Evolutionary conservation across 2,113 vertebrate genomes (phyloP).

Genomic region (Epinephelus lanceolatus): DNA sequence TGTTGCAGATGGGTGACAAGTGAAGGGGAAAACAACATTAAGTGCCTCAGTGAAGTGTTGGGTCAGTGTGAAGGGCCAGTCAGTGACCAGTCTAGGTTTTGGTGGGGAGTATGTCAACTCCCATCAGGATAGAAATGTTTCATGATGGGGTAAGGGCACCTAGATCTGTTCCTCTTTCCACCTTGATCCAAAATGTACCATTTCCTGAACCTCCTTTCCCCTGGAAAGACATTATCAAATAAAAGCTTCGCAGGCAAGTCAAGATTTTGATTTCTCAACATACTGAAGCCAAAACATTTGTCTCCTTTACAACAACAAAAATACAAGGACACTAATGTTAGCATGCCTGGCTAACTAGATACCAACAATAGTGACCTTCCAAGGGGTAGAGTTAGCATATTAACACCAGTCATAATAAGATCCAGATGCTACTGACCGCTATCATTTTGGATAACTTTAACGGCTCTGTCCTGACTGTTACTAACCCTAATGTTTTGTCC

Average conservation of each 20-base stretch:
- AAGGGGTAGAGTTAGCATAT: neutral
- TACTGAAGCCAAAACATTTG: neutral
- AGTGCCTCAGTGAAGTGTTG: neutral
- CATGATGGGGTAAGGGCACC: neutral
- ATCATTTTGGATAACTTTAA: no score
- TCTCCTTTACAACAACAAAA: neutral
- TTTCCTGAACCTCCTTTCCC: neutral
- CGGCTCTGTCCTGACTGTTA: no score
- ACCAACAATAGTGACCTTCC: neutral
- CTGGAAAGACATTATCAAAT: neutral
- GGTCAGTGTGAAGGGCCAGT: neutral
- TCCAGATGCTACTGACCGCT: no score
- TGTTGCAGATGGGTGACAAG: slow-evolving; percentile 8
- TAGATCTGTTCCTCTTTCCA: neutral
- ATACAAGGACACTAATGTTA: neutral
- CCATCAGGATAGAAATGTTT: neutral
- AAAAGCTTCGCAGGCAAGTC: neutral
- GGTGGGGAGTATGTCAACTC: neutral
- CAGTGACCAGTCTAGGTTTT: neutral
- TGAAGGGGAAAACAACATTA: neutral
- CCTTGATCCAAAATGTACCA: neutral
- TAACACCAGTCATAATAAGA: neutral
- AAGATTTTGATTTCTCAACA: neutral
- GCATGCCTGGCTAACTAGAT: neutral
- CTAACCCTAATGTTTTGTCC: no score